Percentiles rank a stretch among this genome's conserved stretches.
Conservation (phyloP, 2,888 invertebrate species). For the Caenorhabditis sp. region DNA sequence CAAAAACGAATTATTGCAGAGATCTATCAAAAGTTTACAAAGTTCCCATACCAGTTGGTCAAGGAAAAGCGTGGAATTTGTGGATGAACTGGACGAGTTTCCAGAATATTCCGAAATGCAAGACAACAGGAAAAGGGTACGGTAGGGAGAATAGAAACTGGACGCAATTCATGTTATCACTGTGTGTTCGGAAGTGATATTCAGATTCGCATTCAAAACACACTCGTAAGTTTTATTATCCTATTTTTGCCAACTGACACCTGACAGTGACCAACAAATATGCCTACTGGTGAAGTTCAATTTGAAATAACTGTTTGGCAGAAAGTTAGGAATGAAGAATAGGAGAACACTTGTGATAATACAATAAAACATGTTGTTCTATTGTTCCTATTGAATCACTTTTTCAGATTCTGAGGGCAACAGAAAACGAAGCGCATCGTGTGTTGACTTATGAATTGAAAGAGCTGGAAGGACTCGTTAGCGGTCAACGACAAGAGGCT, state of each 20-base stretch:
- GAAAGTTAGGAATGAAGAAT: too few species aligned
- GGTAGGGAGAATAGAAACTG: too few species aligned
- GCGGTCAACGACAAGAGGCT: slow-evolving; percentile 45
- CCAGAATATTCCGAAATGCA: slow-evolving; percentile 35
- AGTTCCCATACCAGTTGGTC: slow-evolving; percentile 5
- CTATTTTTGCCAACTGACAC: too few species aligned
- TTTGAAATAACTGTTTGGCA: too few species aligned
- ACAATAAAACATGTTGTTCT: neutral
- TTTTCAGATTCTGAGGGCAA: slow-evolving; percentile 30
- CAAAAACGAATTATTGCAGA: slow-evolving; percentile 5
- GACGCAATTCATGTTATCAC: neutral
- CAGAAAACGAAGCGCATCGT: slow-evolving; percentile 37
- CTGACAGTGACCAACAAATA: too few species aligned
- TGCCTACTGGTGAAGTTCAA: too few species aligned
- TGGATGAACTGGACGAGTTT: slow-evolving; percentile 24
- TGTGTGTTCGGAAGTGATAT: too few species aligned
- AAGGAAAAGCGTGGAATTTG: slow-evolving; percentile 10
- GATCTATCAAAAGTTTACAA: slow-evolving; percentile 5
- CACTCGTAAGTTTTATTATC: neutral
- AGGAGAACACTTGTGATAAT: too few species aligned
- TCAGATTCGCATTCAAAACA: too few species aligned
- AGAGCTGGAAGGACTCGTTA: slow-evolving; percentile 31
- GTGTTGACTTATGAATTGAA: slow-evolving; percentile 17
- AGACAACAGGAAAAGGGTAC: slow-evolving; percentile 42
- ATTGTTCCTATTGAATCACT: neutral